Evolutionary conservation across 2,797 vertebrate species (phyloP).

Genomic region (Carduelis carduelis): DNA sequence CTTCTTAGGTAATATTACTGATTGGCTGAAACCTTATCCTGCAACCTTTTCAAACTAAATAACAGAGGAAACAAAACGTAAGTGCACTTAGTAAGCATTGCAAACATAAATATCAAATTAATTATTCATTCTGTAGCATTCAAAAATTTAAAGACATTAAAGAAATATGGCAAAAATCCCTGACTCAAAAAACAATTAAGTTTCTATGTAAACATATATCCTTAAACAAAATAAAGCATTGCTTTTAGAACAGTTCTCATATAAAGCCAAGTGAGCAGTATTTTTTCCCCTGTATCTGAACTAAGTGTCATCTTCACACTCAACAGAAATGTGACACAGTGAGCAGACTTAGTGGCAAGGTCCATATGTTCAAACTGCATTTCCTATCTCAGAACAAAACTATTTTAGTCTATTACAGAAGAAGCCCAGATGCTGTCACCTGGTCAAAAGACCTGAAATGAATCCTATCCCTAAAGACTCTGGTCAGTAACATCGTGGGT

Average conservation of each 20-base stretch:
- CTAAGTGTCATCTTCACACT: not conserved
- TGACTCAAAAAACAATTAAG: not conserved
- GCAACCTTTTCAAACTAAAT: slow-evolving; percentile 34
- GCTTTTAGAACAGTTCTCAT: not conserved
- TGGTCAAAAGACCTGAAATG: not conserved
- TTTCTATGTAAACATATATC: not conserved
- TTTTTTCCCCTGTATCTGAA: not conserved
- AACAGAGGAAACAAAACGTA: not conserved
- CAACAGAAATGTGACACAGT: not conserved
- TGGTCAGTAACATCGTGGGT: not conserved
- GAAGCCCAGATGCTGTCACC: not conserved
- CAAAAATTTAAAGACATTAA: not conserved
- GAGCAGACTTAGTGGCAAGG: not conserved
- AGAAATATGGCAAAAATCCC: not conserved
- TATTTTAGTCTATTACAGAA: not conserved
- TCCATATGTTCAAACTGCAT: not conserved
- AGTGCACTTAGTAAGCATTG: not conserved
- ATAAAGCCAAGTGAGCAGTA: not conserved
- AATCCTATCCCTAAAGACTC: not conserved
- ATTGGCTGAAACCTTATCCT: slow-evolving; percentile 53
- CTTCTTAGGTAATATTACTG: slow-evolving; percentile 35
- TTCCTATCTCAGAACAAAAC: not conserved
- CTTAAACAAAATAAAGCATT: not conserved
- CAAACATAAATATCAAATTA: not conserved
- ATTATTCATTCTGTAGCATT: not conserved